Evolutionary conservation across 2,113 vertebrate species (phyloP).

Genomic region (Oryzias curvinotus): DNA sequence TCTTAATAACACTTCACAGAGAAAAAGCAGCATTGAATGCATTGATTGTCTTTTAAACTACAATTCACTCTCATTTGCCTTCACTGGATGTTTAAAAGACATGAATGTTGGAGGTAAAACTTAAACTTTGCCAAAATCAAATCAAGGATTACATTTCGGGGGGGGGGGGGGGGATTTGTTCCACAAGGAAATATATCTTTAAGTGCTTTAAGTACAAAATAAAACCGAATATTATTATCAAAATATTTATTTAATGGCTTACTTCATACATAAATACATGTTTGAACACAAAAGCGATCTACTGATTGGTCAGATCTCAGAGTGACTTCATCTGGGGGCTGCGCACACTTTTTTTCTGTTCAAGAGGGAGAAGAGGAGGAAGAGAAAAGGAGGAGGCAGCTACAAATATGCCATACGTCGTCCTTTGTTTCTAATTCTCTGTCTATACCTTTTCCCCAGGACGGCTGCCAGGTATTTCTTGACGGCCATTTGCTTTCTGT

Average conservation of each 20-base stretch:
- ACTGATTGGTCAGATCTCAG: constrained; percentile 88
- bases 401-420: constrained; percentile 96
- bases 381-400: constrained; percentile 64
- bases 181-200: constrained; percentile 93
- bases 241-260: constrained; percentile 99
- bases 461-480: constrained; percentile 99
- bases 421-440: constrained; percentile 99
- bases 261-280: constrained; percentile 99
- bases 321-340: constrained; percentile 84
- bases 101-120: constrained; percentile 82
- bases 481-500: constrained; percentile 99
- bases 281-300: constrained; percentile 91
- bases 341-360: constrained; percentile 73
- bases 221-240: constrained; percentile 99
- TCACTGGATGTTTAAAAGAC: constrained; percentile 87
- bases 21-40: constrained; percentile 89
- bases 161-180: constrained; percentile 81
- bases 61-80: constrained; percentile 65
- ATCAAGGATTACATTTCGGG: constrained; percentile 76
- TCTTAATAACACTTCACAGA: constrained; percentile 92
- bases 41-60: constrained; percentile 93
- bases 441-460: constrained; percentile 99
- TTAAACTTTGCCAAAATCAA: constrained; percentile 68
- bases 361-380: constrained; percentile 8
- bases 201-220: constrained; percentile 95